A percentile compares a stretch with the other conserved stretches of the same genome.
phyloP scores from a whole-genome alignment of 2,888 invertebrate genomes.

The Trachelus stipa region DNA sequence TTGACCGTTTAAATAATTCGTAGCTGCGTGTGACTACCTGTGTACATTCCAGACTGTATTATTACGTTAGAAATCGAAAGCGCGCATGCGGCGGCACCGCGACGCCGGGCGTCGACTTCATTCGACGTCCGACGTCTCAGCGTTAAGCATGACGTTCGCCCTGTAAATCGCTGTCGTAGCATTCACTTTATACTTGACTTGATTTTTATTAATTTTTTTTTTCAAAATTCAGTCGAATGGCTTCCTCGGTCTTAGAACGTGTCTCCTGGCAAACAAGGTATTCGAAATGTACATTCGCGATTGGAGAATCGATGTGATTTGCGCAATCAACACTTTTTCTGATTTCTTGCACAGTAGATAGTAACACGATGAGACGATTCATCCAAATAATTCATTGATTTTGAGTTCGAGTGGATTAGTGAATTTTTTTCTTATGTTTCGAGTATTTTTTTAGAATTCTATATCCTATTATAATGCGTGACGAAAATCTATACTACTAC shows the following conservation, averaged over 20 bases:
- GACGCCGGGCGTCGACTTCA: conserved; percentile 43
- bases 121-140: conserved; percentile 48
- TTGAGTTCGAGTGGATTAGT: background rate
- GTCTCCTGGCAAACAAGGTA: no score
- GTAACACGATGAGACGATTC: background rate
- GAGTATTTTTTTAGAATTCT: background rate
- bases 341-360: no score
- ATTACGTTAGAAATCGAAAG: conserved; percentile 29
- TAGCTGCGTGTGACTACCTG: conserved; percentile 19
- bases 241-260: conserved; percentile 31
- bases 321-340: no score
- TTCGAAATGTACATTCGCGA: no score
- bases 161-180: conserved; percentile 9
- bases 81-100: conserved; percentile 43
- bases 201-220: conserved; percentile 13
- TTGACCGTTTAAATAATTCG: conserved; percentile 2
- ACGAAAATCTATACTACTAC: background rate
- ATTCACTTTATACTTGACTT: conserved; percentile 10
- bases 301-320: no score
- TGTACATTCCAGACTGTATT: conserved; percentile 5
- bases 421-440: background rate
- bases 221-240: conserved; percentile 35
- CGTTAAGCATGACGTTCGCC: conserved; percentile 34
- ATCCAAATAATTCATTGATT: background rate
- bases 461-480: background rate